Evolutionary conservation across 2,797 vertebrate genomes (phyloP), one percentile per base, ranked within the genome.

Genomic region (Squalus acanthias): DNA sequence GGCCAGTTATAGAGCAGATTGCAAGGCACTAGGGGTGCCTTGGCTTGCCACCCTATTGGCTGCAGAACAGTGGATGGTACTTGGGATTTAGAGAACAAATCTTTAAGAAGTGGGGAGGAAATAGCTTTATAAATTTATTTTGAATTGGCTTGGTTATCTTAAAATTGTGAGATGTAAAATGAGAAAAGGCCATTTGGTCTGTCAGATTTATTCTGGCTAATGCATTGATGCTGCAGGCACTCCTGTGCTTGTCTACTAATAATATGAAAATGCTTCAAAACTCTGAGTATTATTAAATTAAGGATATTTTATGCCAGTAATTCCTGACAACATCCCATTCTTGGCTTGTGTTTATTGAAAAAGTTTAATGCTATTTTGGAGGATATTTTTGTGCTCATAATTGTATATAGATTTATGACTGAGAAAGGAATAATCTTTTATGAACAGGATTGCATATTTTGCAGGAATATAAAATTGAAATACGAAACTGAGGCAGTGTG

Each of bases 391-490:
- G 1, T 53, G 39, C 46, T 74, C 46, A 53, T 29, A 70, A 29
- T 70, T 95, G 65, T 95, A 24, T 20, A 0, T 57, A 12, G 4
- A 60, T n/a, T 95, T 92, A 92, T 65, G 89, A 92, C 7, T 63
- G 89, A 29, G 88, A 85, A 50, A 85, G 4, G 17, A 85, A 89
- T 53, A 29, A 92, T 63, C 89, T 65, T 65, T 70, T 50, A 22
- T 95, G 26, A 60, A 20, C 26, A 57, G 50, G 70, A 76, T 76
- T 74, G 20, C 24, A 29, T 95, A 60, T 57, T n/a, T 50, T 76
- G 17, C 50, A 95, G 70, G 29, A 95, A 60, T 74, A 95, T 76
- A 57, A 95, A 95, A 95, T 65, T 76, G 46, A 76, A 95, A 57
- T 95, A n/a, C 24, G 26, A 95, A 95, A 39, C 93, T 63, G n/a